Percentiles rank a stretch among this genome's conserved stretches.
phyloP scores from a whole-genome alignment of 2,113 vertebrate species.

The Silurus meridionalis region DNA sequence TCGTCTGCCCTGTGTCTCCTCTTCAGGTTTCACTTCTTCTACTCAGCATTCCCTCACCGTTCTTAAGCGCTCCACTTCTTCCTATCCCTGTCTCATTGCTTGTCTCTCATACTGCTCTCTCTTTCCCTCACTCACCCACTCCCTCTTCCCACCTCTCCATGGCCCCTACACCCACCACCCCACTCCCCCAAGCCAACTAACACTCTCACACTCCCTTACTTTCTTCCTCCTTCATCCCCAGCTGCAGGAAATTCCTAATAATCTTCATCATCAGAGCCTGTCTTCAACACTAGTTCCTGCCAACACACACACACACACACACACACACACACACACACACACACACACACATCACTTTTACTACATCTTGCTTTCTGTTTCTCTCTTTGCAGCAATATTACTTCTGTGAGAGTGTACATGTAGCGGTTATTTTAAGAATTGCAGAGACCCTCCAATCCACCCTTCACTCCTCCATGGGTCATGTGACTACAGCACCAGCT shows the following conservation, averaged over 20 bases:
- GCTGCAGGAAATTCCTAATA: conserved; percentile 90
- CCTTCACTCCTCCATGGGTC: conserved; percentile 65
- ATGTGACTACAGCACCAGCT: conserved; percentile 73
- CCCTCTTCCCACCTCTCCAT: conserved; percentile 65
- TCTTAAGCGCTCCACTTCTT: conserved; percentile 35
- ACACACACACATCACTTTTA: conserved; percentile 12
- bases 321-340: conserved; percentile 37
- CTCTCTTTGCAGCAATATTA: conserved; percentile 20
- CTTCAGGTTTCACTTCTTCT: conserved; percentile 41
- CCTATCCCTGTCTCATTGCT: conserved; percentile 26
- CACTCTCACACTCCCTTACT: conserved; percentile 34
- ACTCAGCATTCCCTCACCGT: conserved; percentile 45
- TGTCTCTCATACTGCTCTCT: conserved; percentile 22
- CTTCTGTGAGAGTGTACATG: conserved; percentile 34
- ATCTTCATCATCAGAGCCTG: conserved; percentile 84
- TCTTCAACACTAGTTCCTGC: conserved; percentile 56
- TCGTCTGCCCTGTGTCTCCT: conserved; percentile 42
- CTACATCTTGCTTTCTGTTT: conserved; percentile 45
- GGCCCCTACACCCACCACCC: conserved; percentile 58
- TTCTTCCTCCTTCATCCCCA: conserved; percentile 65
- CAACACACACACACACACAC: conserved; percentile 45
- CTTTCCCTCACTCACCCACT: conserved; percentile 33
- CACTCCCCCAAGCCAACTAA: conserved; percentile 5
- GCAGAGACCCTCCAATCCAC: conserved; percentile 36
- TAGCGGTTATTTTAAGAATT: conserved; percentile 44